Conservation (phyloP, 2,797 vertebrate genomes). For the Takifugu ocellatus region DNA sequence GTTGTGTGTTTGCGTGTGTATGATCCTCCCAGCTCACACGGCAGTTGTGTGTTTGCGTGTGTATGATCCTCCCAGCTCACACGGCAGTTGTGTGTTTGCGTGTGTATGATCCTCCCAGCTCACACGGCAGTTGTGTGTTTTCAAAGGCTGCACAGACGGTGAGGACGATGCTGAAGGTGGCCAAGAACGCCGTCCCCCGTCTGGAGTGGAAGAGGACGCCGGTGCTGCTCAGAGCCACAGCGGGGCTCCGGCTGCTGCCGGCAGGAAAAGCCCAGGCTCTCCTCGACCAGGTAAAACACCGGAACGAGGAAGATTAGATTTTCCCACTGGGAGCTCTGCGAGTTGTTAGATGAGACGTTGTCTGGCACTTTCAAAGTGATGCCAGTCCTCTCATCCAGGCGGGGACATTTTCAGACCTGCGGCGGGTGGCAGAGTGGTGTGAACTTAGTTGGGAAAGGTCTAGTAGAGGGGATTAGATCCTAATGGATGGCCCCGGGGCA, state of each 20-base stretch:
- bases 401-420: slow-evolving; percentile 13
- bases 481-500: slow-evolving; percentile 53
- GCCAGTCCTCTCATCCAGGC: slow-evolving; percentile 23
- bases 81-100: neutral
- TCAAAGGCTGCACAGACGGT: slow-evolving; percentile 83
- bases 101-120: no score
- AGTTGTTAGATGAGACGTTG: slow-evolving; percentile 14
- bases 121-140: slow-evolving; percentile 4
- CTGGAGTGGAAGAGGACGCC: slow-evolving; percentile 89
- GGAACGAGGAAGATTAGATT: neutral
- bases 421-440: slow-evolving; percentile 26
- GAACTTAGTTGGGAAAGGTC: slow-evolving; percentile 39
- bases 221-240: slow-evolving; percentile 89
- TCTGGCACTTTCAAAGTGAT: slow-evolving; percentile 13
- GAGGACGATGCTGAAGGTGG: slow-evolving; percentile 81
- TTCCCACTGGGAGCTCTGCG: neutral
- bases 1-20: no score
- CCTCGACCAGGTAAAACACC: slow-evolving; percentile 78
- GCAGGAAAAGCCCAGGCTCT: slow-evolving; percentile 84
- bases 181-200: slow-evolving; percentile 83
- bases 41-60: no score
- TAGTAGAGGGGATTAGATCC: slow-evolving; percentile 40
- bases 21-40: no score
- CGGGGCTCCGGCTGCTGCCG: slow-evolving; percentile 87
- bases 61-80: no score